A percentile compares a stretch with the other conserved stretches of the same genome.
Conservation (phyloP, 1,140 invertebrate species). For the Eciton burchellii region DNA sequence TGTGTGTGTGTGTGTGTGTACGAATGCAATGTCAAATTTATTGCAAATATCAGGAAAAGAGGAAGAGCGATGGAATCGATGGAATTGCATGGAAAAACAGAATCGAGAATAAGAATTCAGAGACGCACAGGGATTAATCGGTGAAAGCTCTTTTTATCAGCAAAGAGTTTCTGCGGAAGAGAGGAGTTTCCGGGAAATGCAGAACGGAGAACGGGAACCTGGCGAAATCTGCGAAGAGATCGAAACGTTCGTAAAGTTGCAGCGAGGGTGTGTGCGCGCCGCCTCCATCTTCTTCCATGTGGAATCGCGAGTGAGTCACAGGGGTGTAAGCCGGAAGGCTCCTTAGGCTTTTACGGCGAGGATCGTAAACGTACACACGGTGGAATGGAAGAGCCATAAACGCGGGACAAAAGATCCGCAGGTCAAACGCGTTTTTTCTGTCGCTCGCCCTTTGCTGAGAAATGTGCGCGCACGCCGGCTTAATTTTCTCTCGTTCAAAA, state of each 20-base stretch:
- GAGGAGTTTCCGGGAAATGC: not conserved
- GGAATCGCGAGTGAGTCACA: conserved; percentile 66
- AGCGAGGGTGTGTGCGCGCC: conserved; percentile 4
- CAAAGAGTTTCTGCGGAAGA: not conserved
- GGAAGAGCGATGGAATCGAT: too few species aligned
- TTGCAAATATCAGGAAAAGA: not conserved
- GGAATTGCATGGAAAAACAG: not conserved
- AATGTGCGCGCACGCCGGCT: not conserved
- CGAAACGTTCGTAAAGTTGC: conserved; percentile 12
- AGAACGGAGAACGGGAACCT: not conserved
- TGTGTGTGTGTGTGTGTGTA: too few species aligned
- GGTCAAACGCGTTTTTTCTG: conserved; percentile 37
- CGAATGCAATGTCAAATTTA: not conserved
- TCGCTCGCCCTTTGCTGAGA: conserved; percentile 36
- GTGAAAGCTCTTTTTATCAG: not conserved
- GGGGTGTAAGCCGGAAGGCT: conserved; percentile 60
- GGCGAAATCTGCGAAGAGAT: not conserved
- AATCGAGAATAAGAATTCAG: conserved; percentile 6
- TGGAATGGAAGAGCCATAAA: conserved; percentile 48
- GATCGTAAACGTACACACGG: conserved; percentile 61
- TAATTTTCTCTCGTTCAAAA: conserved; percentile 18
- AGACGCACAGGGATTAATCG: too few species aligned
- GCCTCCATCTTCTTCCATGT: conserved; percentile 7
- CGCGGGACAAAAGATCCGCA: conserved; percentile 58
- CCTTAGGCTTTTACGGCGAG: conserved; percentile 59